These are phyloP conservation scores for Sipha flava DNA, from an alignment of 1,140 invertebrate genomes.

Conservation along the genomic window DNA sequence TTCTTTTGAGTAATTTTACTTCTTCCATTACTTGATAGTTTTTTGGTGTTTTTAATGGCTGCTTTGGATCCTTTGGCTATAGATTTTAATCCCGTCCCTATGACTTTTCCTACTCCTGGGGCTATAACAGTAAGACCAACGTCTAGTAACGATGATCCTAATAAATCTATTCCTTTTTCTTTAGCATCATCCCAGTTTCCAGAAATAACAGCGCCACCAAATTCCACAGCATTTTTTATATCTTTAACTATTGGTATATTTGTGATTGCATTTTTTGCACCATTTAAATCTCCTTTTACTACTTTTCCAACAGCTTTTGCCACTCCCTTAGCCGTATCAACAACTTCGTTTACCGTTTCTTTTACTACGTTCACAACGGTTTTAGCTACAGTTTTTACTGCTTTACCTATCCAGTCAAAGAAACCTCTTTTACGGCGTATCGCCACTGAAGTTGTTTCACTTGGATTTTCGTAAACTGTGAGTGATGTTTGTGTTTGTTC, in stretches of 20 bases:
- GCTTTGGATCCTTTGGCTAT: conserved; percentile 6
- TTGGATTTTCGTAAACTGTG: not conserved
- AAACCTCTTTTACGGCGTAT: conserved; percentile 13
- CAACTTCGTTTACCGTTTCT: conserved; percentile 28
- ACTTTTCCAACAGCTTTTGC: conserved; percentile 25
- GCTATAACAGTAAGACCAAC: conserved; percentile 23
- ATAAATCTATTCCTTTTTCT: conserved; percentile 21
- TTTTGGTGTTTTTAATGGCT: not conserved
- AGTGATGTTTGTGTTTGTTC: not conserved
- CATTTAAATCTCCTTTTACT: conserved; percentile 31
- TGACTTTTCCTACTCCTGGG: conserved; percentile 13
- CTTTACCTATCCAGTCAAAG: conserved; percentile 10
- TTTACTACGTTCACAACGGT: conserved; percentile 12
- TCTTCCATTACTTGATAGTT: not conserved
- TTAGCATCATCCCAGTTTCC: conserved; percentile 32
- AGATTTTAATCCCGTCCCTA: conserved; percentile 25
- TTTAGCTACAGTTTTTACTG: conserved; percentile 7
- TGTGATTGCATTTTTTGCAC: conserved; percentile 19
- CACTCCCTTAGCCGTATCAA: conserved; percentile 26
- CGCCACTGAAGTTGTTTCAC: not conserved
- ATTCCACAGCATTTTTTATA: conserved; percentile 30
- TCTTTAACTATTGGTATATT: conserved; percentile 34
- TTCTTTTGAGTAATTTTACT: conserved; percentile 15
- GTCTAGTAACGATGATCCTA: not conserved
- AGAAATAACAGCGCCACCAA: conserved; percentile 19